Base-by-base conservation (phyloP, 2,888 invertebrate species). In the Athetis lepigone region DNA sequence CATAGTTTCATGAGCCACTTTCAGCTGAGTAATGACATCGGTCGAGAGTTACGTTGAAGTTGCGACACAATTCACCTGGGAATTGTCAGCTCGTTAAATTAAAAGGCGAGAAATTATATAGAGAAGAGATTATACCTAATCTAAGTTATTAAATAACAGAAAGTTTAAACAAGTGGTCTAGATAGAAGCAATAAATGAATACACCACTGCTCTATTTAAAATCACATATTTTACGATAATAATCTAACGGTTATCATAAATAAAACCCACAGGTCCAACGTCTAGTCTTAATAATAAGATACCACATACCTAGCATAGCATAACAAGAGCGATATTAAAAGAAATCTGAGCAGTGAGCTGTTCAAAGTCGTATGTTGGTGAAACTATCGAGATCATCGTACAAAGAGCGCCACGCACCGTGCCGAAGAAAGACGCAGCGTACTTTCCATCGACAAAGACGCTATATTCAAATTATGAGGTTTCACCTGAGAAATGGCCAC, bases 1-100 rank as follows among this genome's bases (percentile, higher is more conserved):
- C 85, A 88, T 86, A 88, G 86, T 89, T 92, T 89, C 86, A 87
- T 86, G 89, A 86, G 84, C 88, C 85, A 90, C 88, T 91, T 91
- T 91, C 89, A 89, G 87, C 81, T 88, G 83, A 88, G 86, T 87
- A 89, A 89, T 85, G 86, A 83, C 85, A 86, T 84, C 82, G 82
- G 80, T 80, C 83, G 78, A 78, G 77, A 82, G 83, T 86, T 86
- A 83, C 83, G 82, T 77, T 62, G 77, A 66, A 78, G 80, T 88
- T 87, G 85, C 87, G 83, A 86, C 83, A 87, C 80, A 61, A 76
- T 80, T 83, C 71, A 75, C 77, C 65, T 77, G 70, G 81, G 72
- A 78, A 80, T 83, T 75, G 71, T 36, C 19, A 33, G 51, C 16
- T 19, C 9, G 16, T 25, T 40, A 36, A 68, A 56, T 50, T 40